Conservation (phyloP, 2,113 vertebrate genomes). For the Melanerpes formicivorus region DNA sequence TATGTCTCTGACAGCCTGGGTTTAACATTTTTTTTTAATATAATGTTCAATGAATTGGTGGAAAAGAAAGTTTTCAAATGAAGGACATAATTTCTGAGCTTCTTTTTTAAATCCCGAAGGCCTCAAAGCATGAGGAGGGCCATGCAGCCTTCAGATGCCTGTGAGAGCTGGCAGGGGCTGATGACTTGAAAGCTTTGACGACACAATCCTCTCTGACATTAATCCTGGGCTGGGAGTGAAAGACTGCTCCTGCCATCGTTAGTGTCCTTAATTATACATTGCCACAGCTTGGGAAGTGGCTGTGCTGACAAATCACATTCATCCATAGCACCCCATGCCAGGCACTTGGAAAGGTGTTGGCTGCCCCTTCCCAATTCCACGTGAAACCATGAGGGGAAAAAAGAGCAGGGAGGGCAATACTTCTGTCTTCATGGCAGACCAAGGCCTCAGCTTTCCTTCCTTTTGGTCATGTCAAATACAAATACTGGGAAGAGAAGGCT, state of each 20-base stretch:
- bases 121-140: background rate
- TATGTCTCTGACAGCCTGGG: background rate
- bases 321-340: background rate
- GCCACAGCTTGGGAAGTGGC: background rate
- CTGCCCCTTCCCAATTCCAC: background rate
- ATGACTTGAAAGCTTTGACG: background rate
- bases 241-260: background rate
- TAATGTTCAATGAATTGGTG: background rate
- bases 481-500: background rate
- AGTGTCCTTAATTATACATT: background rate
- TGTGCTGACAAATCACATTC: background rate
- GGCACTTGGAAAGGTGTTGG: background rate
- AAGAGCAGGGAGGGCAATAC: background rate
- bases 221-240: background rate
- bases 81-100: background rate
- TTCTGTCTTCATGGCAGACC: background rate
- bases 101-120: background rate
- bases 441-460: background rate
- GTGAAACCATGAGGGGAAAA: background rate
- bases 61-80: background rate
- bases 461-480: background rate
- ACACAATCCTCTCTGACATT: slow-evolving; percentile 29
- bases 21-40: background rate
- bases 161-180: background rate
- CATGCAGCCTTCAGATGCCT: background rate